A percentile compares a stretch with the other conserved stretches of the same genome.
phyloP scores from a whole-genome alignment of 2,797 vertebrate genomes.

The Anniella stebbinsi region DNA sequence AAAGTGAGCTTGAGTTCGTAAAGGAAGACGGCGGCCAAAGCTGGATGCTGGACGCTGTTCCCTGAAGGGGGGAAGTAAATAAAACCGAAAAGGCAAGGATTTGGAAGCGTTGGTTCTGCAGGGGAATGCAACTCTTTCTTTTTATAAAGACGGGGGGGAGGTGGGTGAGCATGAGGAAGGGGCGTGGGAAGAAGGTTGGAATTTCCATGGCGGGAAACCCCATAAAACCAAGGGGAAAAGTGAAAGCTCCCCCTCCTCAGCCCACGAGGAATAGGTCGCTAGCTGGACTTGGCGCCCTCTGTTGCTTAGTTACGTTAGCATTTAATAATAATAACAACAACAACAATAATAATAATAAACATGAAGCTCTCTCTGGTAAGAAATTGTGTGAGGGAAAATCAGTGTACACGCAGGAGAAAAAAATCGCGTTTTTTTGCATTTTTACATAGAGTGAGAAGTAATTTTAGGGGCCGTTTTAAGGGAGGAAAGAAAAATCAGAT shows the following conservation, averaged over 20 bases:
- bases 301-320: background rate
- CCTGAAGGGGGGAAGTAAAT: slow-evolving; percentile 6
- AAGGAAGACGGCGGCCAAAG: slow-evolving; percentile 17
- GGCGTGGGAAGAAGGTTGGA: slow-evolving; percentile 57
- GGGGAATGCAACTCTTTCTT: slow-evolving; percentile 35
- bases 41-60: background rate
- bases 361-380: background rate
- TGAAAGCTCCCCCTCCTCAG: background rate
- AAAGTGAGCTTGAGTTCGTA: slow-evolving; percentile 5
- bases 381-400: too few species aligned
- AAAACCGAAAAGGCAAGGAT: background rate
- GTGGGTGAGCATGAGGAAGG: slow-evolving; percentile 2
- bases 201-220: slow-evolving; percentile 76
- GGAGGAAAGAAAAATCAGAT: background rate
- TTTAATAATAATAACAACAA: background rate
- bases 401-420: background rate
- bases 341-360: background rate
- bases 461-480: background rate
- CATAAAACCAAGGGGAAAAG: slow-evolving; percentile 47
- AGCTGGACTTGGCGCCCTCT: slow-evolving; percentile 71
- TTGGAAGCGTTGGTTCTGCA: slow-evolving; percentile 31
- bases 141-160: slow-evolving; percentile 70
- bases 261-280: background rate
- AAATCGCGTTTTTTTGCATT: rapidly evolving
- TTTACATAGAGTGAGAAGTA: rapidly evolving